A percentile compares a stretch with the other conserved stretches of the same genome.
These are phyloP conservation scores for Acleris emargana DNA, from an alignment of 2,888 invertebrate genomes.

Conservation along the genomic window DNA sequence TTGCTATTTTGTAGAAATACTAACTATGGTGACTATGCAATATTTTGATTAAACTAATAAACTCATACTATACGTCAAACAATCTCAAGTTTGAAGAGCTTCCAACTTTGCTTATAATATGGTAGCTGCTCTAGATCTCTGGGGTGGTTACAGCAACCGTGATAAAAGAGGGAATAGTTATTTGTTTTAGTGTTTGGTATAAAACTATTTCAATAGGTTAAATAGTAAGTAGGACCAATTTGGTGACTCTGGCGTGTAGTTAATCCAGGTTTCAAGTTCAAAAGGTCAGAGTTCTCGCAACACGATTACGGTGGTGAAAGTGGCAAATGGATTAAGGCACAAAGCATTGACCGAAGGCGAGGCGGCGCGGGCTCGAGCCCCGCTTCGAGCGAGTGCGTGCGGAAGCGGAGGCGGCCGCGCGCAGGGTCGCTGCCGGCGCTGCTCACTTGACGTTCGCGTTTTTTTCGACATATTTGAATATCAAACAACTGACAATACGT, in stretches of 20 bases:
- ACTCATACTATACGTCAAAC: too few species aligned
- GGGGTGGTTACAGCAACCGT: too few species aligned
- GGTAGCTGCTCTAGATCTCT: too few species aligned
- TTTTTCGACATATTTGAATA: slow-evolving; percentile 5
- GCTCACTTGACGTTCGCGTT: slow-evolving; percentile 41
- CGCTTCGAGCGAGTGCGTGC: slow-evolving; percentile 42
- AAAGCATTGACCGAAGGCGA: slow-evolving; percentile 42
- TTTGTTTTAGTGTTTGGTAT: too few species aligned
- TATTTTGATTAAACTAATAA: too few species aligned
- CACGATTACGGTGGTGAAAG: slow-evolving; percentile 3
- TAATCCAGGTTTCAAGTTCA: neutral
- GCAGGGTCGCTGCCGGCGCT: slow-evolving; percentile 57
- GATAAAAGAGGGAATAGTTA: too few species aligned
- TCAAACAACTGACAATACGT: neutral
- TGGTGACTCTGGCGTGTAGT: neutral
- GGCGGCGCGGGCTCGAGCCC: slow-evolving; percentile 36
- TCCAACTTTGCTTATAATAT: too few species aligned
- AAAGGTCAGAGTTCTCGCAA: neutral
- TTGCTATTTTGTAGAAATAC: too few species aligned
- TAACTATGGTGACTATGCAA: too few species aligned
- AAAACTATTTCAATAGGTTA: too few species aligned
- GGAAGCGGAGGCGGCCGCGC: slow-evolving; percentile 56
- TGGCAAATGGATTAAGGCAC: slow-evolving; percentile 47
- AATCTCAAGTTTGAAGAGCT: too few species aligned
- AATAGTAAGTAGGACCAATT: too few species aligned